Base-by-base conservation (phyloP, 2,113 vertebrate species). In the Phaethornis superciliosus region DNA sequence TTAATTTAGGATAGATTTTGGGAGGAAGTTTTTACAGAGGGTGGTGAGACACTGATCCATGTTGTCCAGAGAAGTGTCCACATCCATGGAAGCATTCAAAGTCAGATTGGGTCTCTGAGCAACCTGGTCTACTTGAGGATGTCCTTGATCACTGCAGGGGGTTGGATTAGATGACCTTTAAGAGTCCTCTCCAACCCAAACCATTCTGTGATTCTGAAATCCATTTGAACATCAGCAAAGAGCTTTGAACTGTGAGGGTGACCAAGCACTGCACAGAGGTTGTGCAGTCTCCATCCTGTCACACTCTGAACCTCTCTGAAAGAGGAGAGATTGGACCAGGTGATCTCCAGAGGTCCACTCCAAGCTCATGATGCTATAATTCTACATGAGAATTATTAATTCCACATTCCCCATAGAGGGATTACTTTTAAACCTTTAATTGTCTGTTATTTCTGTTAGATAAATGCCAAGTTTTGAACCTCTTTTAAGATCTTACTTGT, bases 401-500 rank as follows among this genome's bases (percentile, higher is more conserved):
- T 40, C 11, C 40, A 40, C 40, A 40, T 40, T 40, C 23, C 51
- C 21, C 6, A 3, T 1, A 11, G 27, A 40, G 19, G 7, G 51
- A 35, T 42, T 24, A 9, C 9, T 52, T 46, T n/a, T 32, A 69
- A 23, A 9, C 16, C 30, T 84, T 46, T 64, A 19, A 35, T 28
- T 55, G 20, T 40, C 35, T 42, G 35, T 60, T 21, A 9, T 26
- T 74, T 80, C n/a, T 4, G 4, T 78, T 10, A 5, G 35, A 28
- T 19, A 46, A 78, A n/a, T 8, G 1, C 22, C 18, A 33, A 12
- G 5, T 30, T 81, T 49, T 44, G 47, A 60, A 56, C 16, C 9
- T 69, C 13, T 37, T 3, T 1, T 1, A 5, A 71, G 27, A 15
- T 37, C 4, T 60, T 1, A 9, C 4, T 33, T 72, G 24, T 68